A percentile compares a stretch with the other conserved stretches of the same genome.
Conservation (phyloP, 2,888 invertebrate species). For the Caenorhabditis sp. region DNA sequence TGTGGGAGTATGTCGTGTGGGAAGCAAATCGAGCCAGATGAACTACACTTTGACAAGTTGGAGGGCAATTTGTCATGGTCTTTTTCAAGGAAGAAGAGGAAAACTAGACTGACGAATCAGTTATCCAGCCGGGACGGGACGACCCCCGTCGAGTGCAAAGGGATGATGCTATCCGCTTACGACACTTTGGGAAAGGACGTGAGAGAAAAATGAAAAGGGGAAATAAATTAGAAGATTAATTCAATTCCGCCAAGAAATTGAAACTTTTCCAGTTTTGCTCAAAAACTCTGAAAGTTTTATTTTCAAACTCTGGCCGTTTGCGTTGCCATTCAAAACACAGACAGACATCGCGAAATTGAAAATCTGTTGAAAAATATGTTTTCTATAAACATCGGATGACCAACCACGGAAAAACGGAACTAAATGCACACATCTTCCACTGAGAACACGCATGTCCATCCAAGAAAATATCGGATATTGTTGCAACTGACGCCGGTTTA, state of each 20-base stretch:
- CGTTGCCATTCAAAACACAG: too few relatives aligned
- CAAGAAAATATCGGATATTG: slow-evolving; percentile 19
- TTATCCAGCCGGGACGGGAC: neutral
- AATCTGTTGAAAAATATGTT: too few relatives aligned
- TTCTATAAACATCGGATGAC: too few relatives aligned
- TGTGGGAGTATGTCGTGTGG: slow-evolving; percentile 1
- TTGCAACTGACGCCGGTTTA: neutral
- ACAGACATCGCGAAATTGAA: too few relatives aligned
- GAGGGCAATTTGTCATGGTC: slow-evolving; percentile 23
- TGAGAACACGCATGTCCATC: neutral
- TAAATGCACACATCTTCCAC: neutral
- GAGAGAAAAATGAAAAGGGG: neutral
- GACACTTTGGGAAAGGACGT: slow-evolving; percentile 7
- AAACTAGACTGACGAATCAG: slow-evolving; percentile 11
- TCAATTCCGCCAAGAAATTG: neutral
- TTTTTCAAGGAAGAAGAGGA: too few relatives aligned
- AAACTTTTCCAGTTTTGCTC: neutral
- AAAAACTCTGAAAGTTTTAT: too few relatives aligned
- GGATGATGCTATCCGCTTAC: neutral
- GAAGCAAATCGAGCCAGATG: slow-evolving; percentile 22
- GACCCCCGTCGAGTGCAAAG: too few relatives aligned
- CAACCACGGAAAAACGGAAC: too few relatives aligned
- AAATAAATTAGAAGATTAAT: neutral
- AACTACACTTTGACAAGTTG: slow-evolving; percentile 33
- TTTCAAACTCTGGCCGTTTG: too few relatives aligned